Conservation (phyloP, 2,113 vertebrate species). For the Amblyopsis rosae region DNA sequence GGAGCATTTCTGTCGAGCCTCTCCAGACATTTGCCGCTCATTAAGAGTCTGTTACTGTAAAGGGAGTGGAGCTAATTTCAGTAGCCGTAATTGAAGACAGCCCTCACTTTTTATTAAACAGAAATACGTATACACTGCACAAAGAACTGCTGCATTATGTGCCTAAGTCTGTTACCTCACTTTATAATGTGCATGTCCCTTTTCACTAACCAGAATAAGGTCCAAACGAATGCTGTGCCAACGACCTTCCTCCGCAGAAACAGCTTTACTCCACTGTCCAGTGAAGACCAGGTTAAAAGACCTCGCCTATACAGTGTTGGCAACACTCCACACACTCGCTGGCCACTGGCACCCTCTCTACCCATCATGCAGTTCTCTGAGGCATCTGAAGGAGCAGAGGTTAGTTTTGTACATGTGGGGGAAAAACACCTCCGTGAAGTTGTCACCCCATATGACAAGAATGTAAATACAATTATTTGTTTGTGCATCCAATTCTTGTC, state of each 20-base stretch:
- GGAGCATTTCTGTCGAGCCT: too few species aligned
- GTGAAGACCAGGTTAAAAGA: slow-evolving; percentile 83
- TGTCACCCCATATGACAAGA: too few species aligned
- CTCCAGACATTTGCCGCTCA: too few species aligned
- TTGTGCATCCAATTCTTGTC: too few species aligned
- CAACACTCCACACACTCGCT: slow-evolving; percentile 71
- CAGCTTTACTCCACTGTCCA: slow-evolving; percentile 91
- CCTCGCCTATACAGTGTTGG: slow-evolving; percentile 88
- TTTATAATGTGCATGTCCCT: slow-evolving; percentile 6
- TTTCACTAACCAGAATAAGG: slow-evolving; percentile 72
- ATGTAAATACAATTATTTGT: too few species aligned
- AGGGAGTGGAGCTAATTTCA: too few species aligned
- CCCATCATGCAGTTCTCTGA: slow-evolving; percentile 75
- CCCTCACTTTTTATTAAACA: too few species aligned
- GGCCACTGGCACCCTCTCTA: slow-evolving; percentile 57
- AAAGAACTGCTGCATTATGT: too few species aligned
- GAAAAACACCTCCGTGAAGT: too few species aligned
- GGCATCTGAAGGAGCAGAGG: slow-evolving; percentile 74
- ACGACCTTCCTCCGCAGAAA: slow-evolving; percentile 84
- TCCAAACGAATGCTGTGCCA: slow-evolving; percentile 52
- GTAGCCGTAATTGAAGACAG: too few species aligned
- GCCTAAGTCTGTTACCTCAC: neutral
- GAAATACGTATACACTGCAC: too few species aligned
- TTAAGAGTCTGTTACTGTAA: too few species aligned
- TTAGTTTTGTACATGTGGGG: neutral